These are phyloP conservation scores for Catalaphyllia jardinei DNA, from an alignment of 64 coral and sea anemone species.

Conservation along the genomic window DNA sequence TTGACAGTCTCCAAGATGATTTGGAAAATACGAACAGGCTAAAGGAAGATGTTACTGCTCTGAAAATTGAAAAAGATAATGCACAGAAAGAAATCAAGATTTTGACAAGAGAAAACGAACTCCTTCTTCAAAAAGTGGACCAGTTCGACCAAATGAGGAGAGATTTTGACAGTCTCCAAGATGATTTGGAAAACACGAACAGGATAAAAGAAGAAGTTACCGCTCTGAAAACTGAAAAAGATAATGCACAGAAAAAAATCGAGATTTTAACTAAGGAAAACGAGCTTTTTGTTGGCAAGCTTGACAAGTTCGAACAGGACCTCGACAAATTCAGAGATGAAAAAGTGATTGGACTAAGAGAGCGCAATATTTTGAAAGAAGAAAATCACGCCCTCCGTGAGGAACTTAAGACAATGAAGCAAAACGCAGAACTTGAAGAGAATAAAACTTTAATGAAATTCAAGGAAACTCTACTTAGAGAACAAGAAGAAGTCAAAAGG, in stretches of 20 bases:
- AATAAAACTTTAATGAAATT: background rate
- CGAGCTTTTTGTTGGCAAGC: background rate
- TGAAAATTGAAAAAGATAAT: slow-evolving; percentile 17
- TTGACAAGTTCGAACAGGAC: background rate
- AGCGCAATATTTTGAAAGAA: background rate
- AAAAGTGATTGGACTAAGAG: background rate
- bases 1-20: slow-evolving; percentile 21
- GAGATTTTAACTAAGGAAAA: slow-evolving; percentile 2
- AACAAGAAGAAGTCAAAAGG: background rate
- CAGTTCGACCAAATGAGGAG: slow-evolving; percentile 36
- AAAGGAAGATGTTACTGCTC: background rate
- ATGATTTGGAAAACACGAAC: background rate
- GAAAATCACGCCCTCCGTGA: background rate
- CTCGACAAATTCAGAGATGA: slow-evolving; percentile 1
- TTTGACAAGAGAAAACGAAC: slow-evolving; percentile 24
- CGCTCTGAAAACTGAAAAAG: slow-evolving; percentile 23
- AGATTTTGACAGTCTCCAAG: slow-evolving; percentile 22
- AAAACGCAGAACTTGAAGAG: background rate
- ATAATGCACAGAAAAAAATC: background rate
- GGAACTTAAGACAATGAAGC: background rate
- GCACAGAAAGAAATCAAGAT: background rate
- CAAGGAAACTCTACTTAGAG: slow-evolving; percentile 6
- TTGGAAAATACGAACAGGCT: background rate
- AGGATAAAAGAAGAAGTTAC: background rate
- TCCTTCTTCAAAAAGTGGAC: slow-evolving; percentile 27